Evolutionary conservation across 2,888 invertebrate genomes (phyloP).

Genomic region (Enoplolaimus lenunculus): DNA sequence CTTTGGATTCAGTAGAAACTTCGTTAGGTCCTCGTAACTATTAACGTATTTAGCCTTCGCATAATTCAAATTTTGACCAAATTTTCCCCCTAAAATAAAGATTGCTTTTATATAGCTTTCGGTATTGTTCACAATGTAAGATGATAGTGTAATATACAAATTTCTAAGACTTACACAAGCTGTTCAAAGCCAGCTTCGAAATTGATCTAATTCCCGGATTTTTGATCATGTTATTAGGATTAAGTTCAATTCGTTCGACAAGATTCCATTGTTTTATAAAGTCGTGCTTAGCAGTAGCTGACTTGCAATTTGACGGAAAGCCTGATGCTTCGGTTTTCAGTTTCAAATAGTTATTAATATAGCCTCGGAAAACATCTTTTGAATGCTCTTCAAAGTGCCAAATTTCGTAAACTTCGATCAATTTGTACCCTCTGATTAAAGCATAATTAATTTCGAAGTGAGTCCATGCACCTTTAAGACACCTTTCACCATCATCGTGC

Average conservation of each 20-base stretch:
- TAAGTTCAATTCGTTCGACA: background rate
- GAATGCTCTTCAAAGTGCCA: background rate
- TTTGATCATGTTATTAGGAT: background rate
- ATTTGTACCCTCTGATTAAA: background rate
- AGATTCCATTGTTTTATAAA: background rate
- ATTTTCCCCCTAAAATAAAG: background rate
- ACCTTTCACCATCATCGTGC: too few species aligned
- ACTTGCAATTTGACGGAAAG: background rate
- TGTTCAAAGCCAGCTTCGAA: background rate
- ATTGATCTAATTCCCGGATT: background rate
- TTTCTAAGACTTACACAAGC: background rate
- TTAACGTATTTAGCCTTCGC: background rate
- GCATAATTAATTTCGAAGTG: background rate
- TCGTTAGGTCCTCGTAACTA: background rate
- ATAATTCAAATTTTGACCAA: background rate
- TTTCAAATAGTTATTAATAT: slow-evolving; percentile 1
- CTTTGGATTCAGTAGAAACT: background rate
- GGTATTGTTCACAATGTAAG: too few species aligned
- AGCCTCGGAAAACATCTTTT: background rate
- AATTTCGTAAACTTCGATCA: background rate
- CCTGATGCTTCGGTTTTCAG: background rate
- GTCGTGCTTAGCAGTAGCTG: background rate
- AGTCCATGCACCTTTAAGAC: background rate
- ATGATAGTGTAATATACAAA: too few species aligned
- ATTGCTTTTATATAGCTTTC: background rate